Evolutionary conservation across 1,140 invertebrate genomes (phyloP), one percentile per base, ranked within the genome.

Genomic region (Microplitis demolitor): DNA sequence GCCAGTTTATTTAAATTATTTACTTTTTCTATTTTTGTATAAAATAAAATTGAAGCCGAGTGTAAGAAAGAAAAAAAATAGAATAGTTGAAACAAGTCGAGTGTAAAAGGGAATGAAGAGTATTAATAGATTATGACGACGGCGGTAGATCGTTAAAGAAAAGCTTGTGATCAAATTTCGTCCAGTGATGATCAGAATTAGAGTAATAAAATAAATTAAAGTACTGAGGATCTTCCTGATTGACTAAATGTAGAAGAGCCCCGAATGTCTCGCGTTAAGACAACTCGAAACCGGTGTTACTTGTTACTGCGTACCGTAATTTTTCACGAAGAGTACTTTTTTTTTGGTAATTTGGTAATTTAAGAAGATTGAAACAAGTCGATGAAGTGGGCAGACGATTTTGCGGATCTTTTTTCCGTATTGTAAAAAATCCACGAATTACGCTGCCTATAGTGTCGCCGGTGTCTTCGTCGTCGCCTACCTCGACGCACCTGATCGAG

Each of bases 281-380:
- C 0, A 99, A 90, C 88, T 99, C 98, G 88, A 99, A 99, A 9
- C 98, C 98, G 13, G 98, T 98, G 84, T 99, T 98, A 78, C 96
- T 97, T 61, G 94, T 95, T 13, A 99, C 97, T 0, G 98, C 98
- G 85, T 99, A 99, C 66, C 97, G 91, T 3, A 99, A 87, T 88
- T 99, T 99, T 76, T 99, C 98, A 33, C 96, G 88, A 8, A 99
- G 87, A 1, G 96, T 98, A 76, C 93, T 94, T 82, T 98, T 97
- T 84, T 97, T 98, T 82, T 98, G 96, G 85, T 99, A 99, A 87
- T 99, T 99, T 66, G 98, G 98, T 78, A 99, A 88, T 85, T 99
- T 99, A 11, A 99, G 90, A 34, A 99, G 90, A 88, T 99, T 99
- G 87, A 99, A 99, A 84, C 98, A 99, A 0, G 98, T 99, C 0